A percentile compares a stretch with the other conserved stretches of the same genome.
These are phyloP conservation scores for Gopherus evgoodei DNA, from an alignment of 2,113 vertebrate genomes.

Conservation along the genomic window DNA sequence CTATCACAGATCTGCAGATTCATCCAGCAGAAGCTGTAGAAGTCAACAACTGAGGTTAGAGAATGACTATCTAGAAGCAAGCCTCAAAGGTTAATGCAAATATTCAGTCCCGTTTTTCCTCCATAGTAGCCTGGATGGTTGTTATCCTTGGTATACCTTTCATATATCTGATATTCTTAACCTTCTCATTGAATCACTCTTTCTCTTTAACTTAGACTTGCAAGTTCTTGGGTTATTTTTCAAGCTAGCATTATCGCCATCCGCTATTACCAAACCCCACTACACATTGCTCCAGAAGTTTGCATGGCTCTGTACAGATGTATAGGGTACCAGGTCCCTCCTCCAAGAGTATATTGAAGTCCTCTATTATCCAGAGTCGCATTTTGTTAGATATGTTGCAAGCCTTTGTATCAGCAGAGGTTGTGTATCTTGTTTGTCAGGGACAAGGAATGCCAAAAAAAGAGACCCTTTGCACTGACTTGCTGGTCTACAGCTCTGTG, in stretches of 20 bases:
- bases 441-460: not conserved
- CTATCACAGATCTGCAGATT: not conserved
- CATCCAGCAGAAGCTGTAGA: not conserved
- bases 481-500: not conserved
- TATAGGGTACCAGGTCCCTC: not conserved
- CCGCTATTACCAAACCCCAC: not conserved
- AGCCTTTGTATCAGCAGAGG: not conserved
- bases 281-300: not conserved
- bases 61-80: not conserved
- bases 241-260: not conserved
- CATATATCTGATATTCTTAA: not conserved
- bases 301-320: not conserved
- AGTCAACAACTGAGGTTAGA: not conserved
- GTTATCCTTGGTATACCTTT: not conserved
- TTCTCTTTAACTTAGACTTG: not conserved
- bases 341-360: not conserved
- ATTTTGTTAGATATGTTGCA: not conserved
- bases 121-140: not conserved
- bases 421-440: not conserved
- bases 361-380: fast-evolving
- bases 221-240: not conserved
- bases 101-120: not conserved
- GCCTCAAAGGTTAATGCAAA: not conserved
- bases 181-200: not conserved
- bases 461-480: not conserved